Evolutionary conservation across 1,140 invertebrate species (phyloP), one percentile per base, ranked within the genome.

Genomic region (Drosophila rufa): DNA sequence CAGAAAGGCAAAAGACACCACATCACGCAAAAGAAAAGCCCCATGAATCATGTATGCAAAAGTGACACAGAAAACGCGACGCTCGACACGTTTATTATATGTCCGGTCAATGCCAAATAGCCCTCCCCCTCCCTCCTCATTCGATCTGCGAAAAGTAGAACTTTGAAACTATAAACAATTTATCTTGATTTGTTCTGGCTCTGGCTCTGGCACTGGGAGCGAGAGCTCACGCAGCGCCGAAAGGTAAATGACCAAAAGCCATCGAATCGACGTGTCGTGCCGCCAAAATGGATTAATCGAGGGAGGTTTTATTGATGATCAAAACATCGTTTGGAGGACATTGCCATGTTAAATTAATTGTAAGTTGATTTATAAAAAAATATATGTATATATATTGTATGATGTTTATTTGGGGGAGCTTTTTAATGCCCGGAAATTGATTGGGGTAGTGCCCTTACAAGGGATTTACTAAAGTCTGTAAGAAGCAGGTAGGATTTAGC

Each of bases 211-310:
- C 30, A 4, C 33, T 36, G 33, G 33, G 33, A 27, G 53, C 19
- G 17, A 19, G 36, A 19, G 36, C 71, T 75, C 68, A 80, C 62
- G 67, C 79, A 66, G 45, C 75, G 69, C 47, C 75, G 43, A 79
- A 75, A 86, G 82, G 82, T 86, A 86, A 86, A 87, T 87, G 82
- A 87, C 82, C 82, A 86, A 70, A 59, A 79, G 65, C 48, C 71
- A 75, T 64, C 70, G 50, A 64, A 55, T 43, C 61, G 71, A 58
- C 50, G 70, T 73, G 75, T 82, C 80, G 76, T 75, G 68, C 62
- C 46, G 56, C 69, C 69, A 57, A 57, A 79, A 80, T 73, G 73
- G 66, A 84, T 84, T 84, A 80, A 80, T 84, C 61, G 48, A 75
- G 64, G 68, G 57, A 64, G 60, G 36, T 33, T 86, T 82, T 86